These are phyloP conservation scores for Columbina picui DNA, from an alignment of 2,113 vertebrate species.

Conservation along the genomic window DNA sequence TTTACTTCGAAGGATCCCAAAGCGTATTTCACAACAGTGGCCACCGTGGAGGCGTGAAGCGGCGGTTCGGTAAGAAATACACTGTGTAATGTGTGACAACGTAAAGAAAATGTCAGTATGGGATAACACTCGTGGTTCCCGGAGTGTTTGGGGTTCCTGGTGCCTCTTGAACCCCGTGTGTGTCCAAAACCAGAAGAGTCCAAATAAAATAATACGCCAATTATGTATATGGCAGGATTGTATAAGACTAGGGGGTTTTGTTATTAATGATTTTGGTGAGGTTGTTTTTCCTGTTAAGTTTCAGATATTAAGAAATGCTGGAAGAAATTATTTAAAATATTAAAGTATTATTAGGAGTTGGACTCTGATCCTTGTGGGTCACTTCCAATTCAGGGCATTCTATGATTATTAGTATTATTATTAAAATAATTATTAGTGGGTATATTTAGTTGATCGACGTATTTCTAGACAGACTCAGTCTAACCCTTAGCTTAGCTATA, in stretches of 20 bases:
- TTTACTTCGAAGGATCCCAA: neutral
- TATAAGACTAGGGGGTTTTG: neutral
- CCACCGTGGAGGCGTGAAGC: fast-evolving
- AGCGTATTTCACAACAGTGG: neutral
- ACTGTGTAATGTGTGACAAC: fast-evolving
- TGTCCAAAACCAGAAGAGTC: neutral
- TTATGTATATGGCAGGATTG: neutral
- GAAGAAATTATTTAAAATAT: neutral
- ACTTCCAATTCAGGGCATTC: too few species aligned
- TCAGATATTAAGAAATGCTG: neutral
- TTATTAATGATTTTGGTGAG: neutral
- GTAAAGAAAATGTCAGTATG: neutral
- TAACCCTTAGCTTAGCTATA: neutral
- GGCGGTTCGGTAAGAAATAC: fast-evolving
- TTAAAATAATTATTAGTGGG: neutral
- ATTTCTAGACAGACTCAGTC: neutral
- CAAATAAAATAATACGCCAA: neutral
- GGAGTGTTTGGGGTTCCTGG: too few species aligned
- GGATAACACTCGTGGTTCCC: fast-evolving
- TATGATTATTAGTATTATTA: too few species aligned
- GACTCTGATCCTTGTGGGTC: too few species aligned
- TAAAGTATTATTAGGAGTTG: too few species aligned
- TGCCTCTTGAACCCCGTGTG: neutral
- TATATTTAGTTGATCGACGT: neutral
- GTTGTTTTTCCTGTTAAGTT: neutral